phyloP scores from a whole-genome alignment of 2,797 vertebrate genomes.

The Acipenser oxyrinchus region DNA sequence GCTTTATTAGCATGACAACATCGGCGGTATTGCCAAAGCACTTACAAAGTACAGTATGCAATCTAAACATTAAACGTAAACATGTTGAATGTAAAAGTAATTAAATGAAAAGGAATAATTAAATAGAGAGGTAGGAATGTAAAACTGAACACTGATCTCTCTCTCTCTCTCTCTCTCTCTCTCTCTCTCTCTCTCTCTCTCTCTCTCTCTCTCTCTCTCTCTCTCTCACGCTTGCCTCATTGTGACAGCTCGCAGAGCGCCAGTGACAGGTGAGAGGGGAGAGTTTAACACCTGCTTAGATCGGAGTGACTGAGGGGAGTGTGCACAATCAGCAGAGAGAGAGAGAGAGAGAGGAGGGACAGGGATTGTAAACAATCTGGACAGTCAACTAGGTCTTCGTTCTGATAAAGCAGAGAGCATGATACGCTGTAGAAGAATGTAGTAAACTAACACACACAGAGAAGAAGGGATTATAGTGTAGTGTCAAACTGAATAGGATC shows the following conservation, averaged over 20 bases:
- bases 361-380: slow-evolving; percentile 11
- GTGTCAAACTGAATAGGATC: no score
- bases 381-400: no score
- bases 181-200: slow-evolving; percentile 21
- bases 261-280: slow-evolving; percentile 38
- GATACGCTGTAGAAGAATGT: no score
- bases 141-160: slow-evolving; percentile 26
- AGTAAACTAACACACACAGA: no score
- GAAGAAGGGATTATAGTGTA: no score
- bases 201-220: slow-evolving; percentile 33
- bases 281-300: slow-evolving; percentile 62
- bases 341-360: slow-evolving; percentile 13
- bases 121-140: no score
- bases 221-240: slow-evolving; percentile 27
- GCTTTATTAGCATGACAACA: no score
- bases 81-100: slow-evolving; percentile 19
- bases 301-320: slow-evolving; percentile 65
- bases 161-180: slow-evolving; percentile 35
- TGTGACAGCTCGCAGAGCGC: slow-evolving; percentile 17
- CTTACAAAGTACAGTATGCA: no score
- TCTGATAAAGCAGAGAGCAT: no score
- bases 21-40: no score
- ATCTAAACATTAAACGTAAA: slow-evolving; percentile 32
- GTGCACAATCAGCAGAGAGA: slow-evolving; percentile 67
- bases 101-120: not conserved